Conservation (phyloP, 1,140 invertebrate species). For the Charaxes varanes region DNA sequence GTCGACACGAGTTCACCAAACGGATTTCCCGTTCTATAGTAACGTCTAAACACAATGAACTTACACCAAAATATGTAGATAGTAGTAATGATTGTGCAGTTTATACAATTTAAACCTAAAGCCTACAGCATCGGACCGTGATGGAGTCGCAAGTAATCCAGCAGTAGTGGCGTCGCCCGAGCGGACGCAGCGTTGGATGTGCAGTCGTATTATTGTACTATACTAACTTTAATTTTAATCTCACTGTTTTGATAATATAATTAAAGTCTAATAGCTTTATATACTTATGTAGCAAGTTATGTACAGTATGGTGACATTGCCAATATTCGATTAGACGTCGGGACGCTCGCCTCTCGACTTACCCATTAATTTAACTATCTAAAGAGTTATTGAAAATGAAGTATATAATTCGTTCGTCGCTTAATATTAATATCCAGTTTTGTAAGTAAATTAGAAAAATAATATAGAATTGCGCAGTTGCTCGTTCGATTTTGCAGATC, state of each 20-base stretch:
- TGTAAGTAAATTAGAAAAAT: conserved; percentile 8
- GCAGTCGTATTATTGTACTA: conserved; percentile 42
- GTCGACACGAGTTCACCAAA: no score
- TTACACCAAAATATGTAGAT: no score
- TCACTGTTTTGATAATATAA: conserved; percentile 52
- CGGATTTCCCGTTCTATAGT: no score
- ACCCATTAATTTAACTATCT: conserved; percentile 32
- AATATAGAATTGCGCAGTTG: conserved; percentile 19
- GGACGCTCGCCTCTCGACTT: conserved; percentile 5
- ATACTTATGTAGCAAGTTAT: conserved; percentile 62
- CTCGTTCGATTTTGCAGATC: conserved; percentile 9
- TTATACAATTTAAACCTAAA: no score
- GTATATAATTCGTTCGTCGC: conserved; percentile 53
- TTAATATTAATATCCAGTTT: conserved; percentile 16
- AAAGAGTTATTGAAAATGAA: conserved; percentile 42
- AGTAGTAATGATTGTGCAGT: no score
- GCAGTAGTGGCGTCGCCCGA: no score
- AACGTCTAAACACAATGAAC: no score
- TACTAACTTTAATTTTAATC: conserved; percentile 64
- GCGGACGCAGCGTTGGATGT: conserved; percentile 47
- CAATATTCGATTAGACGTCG: conserved; percentile 7
- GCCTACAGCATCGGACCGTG: no score
- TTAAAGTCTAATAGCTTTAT: conserved; percentile 61
- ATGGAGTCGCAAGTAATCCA: no score
- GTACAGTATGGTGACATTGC: conserved; percentile 37